Percentiles rank a stretch among this genome's conserved stretches.
Conservation (phyloP, 2,797 vertebrate species). For the Synanceia verrucosa region DNA sequence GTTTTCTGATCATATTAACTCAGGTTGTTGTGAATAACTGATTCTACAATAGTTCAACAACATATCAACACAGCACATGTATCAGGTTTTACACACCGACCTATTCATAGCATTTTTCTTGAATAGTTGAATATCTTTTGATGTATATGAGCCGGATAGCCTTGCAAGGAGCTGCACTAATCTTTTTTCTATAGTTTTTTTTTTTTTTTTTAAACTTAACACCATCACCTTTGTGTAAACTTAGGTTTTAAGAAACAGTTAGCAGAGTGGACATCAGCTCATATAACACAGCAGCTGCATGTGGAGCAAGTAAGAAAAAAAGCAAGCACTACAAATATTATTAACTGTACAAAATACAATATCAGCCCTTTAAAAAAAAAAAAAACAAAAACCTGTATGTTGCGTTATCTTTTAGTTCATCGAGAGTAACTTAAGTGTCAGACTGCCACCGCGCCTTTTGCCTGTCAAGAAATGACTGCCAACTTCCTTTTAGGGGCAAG, state of each 20-base stretch:
- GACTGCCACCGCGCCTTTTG: neutral
- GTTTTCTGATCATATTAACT: no score
- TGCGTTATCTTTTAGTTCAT: neutral
- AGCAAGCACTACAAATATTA: neutral
- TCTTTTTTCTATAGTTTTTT: neutral
- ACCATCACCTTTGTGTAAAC: neutral
- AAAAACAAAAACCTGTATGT: no score
- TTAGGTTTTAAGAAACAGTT: neutral
- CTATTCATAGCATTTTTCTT: neutral
- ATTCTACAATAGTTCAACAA: neutral
- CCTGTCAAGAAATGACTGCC: slow-evolving; percentile 33
- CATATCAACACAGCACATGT: neutral
- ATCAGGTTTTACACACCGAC: neutral
- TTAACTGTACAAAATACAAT: neutral
- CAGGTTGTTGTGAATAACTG: no score
- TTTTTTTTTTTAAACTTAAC: neutral
- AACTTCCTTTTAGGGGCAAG: slow-evolving; percentile 62
- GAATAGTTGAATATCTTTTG: neutral
- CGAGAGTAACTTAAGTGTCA: neutral
- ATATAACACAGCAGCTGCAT: no score
- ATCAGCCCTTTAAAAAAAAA: neutral
- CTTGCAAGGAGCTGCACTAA: no score
- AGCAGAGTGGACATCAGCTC: no score
- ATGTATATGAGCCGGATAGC: neutral
- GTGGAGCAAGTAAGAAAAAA: no score